phyloP scores from a whole-genome alignment of 2,888 invertebrate genomes.

The Apamea crenata region DNA sequence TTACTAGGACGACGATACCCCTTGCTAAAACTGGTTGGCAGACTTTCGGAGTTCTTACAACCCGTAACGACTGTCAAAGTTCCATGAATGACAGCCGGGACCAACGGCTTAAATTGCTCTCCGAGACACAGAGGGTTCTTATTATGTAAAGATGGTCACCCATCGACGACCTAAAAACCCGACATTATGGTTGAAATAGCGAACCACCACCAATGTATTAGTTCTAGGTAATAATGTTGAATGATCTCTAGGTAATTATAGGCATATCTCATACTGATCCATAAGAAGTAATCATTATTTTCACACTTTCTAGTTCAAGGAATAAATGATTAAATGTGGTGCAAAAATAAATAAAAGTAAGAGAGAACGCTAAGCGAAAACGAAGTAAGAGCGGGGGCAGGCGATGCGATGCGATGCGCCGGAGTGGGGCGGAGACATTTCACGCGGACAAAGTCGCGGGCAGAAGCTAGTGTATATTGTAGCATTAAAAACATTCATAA shows the following conservation, averaged over 20 bases:
- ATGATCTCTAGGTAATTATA: background rate
- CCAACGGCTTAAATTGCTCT: too few species aligned
- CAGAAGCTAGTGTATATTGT: background rate
- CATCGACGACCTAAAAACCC: too few species aligned
- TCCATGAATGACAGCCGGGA: too few species aligned
- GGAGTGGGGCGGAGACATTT: background rate
- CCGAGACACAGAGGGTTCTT: too few species aligned
- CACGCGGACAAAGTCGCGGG: background rate
- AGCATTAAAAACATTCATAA: background rate
- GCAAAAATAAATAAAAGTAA: too few species aligned
- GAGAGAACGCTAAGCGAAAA: background rate
- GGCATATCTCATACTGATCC: too few species aligned
- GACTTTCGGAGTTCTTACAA: too few species aligned
- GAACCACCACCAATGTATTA: background rate
- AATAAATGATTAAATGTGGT: background rate
- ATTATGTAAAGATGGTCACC: too few species aligned
- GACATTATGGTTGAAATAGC: background rate
- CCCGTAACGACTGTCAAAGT: too few species aligned
- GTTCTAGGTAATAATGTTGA: background rate
- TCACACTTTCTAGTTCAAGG: background rate
- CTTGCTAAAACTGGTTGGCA: too few species aligned
- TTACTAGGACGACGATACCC: too few species aligned
- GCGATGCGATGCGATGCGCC: background rate
- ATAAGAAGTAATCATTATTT: background rate
- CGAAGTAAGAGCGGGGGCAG: background rate